Evolutionary conservation across 2,888 invertebrate genomes (phyloP), one percentile per base, ranked within the genome.

Genomic region (Patella pellucida): DNA sequence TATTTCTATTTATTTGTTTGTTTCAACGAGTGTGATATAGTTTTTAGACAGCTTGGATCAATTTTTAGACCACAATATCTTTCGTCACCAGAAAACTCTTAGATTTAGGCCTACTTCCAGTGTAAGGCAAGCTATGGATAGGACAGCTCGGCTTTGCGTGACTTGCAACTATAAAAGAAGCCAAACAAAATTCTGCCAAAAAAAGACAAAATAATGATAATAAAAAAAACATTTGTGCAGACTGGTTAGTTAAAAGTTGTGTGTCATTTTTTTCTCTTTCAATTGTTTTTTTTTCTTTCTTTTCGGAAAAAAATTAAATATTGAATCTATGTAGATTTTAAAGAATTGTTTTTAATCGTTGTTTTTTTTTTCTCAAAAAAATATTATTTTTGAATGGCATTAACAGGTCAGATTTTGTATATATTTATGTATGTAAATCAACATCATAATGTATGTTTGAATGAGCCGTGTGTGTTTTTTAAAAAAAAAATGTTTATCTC

Each of bases 271-370:
- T 23, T 27, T 19, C 15, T 68, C 68, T n/a, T 62, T 7, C n/a
- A 5, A 19, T 62, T 62, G 1, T 62, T 56, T 56, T 62, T 62
- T 62, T 62, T 11, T 62, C 11, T 62, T 19, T 68, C 31, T 68
- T 68, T 68, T 23, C 68, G 31, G 12, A 23, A 27, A 27, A 31
- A 23, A 19, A 1, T 15, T 62, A 19, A 7, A 62, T 62, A 19
- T 19, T 19, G 23, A 27, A 27, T 68, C 27, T 68, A 7, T 68
- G 68, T 27, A 68, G 54, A 56, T 72, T 72, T 69, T 69, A 73
- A 3, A 51, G 68, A 31, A 73, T 31, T 73, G 68, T 68, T 52
- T 54, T 16, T 15, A 76, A 19, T 74, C 76, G 74, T 68, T 74
- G 68, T 41, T 16, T 14, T 31, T 74, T 76, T 23, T 68, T 71